Base-by-base conservation (phyloP, 2,797 vertebrate genomes). In the Rhyacichthys aspro region DNA sequence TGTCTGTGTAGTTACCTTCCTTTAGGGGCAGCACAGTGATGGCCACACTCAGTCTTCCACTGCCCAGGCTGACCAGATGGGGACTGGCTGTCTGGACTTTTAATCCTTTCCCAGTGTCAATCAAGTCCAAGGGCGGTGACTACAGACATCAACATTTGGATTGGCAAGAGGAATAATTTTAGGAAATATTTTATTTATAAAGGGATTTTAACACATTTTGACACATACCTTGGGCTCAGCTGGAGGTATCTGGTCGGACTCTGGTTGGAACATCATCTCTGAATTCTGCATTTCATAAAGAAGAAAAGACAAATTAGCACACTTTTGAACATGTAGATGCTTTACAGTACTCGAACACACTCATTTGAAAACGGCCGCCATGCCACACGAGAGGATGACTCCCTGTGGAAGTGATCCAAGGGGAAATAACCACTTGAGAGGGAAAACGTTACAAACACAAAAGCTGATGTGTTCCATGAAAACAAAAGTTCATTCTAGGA, bases 1-100 rank as follows among this genome's bases (percentile, higher is more conserved):
- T 67, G 47, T 52, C 48, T 66, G 7, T 54, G 39, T 59, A 16
- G 0, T 82, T 87, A 94, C 93, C 93, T 88, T 94, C 92, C 67
- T 92, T 93, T 15, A 94, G 79, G 2, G 93, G 93, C 58, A 94
- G 77, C 45, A 94, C 67, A 19, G 92, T 94, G 66, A 94, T 91
- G 1, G 93, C 93, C 43, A 94, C 86, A 55, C 92, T 94, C 12
- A 93, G 89, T 34, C 93, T 89, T 11, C 93, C 93, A 3, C 93
- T 93, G 38, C 93, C 93, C 55, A 94, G 85, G 70, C 93, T 94
- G 58, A 94, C 93, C 45, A 94, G 85, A 70, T 94, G 93, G 52
- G 93, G 93, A 0, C 68, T 60, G 7, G 86, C 82, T 1, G 92
- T 92, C 67, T 94, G 93, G 58, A 94, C 87, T 78, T 93, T 94